Evolutionary conservation across 2,888 invertebrate genomes (phyloP), one percentile per base, ranked within the genome.

Genomic region (Drosophila meridionalis): DNA sequence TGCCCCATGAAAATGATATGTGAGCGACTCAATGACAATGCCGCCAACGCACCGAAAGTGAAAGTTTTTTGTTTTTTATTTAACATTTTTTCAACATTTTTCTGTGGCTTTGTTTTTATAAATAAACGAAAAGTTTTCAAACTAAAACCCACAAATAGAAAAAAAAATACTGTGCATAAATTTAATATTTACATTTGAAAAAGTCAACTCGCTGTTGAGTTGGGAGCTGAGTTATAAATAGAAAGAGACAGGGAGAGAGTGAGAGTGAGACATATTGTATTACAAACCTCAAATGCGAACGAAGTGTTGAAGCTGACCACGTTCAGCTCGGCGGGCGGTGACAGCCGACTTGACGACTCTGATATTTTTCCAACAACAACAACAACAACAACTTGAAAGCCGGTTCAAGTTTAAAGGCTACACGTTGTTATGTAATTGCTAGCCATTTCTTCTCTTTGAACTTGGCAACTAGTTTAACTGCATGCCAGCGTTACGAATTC

Each of bases 391-490:
- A 55, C 32, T n/a, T 12, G 58, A 62, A 50, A 57, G 77, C 47
- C 72, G 75, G 73, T 83, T 83, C 75, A 82, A 87, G 89, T 87
- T 85, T 82, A 85, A 80, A 82, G 72, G 63, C 72, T 56, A 66
- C 69, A 76, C 80, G 69, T 83, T 78, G 80, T 83, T 78, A 85
- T 80, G 87, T 73, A 89, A 89, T 80, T 76, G 72, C 66, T 66
- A 36, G 65, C 67, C 75, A 76, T 87, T 83, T 85, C 82, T 82
- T 75, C 80, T 42, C 56, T 58, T 82, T 82, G 82, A 89, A 89
- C 87, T 86, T 87, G 82, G 74, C 73, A 55, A 61, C 69, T 48
- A 43, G 56, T 43, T 60, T 56, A 61, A 20, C 47, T 28, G 59
- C 67, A 53, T 62, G 52, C 56, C 52, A 63, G 45, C 42, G 69